Percentiles rank a stretch among this genome's conserved stretches.
These are phyloP conservation scores for Microplitis deprimator DNA, from an alignment of 2,888 invertebrate genomes.

Conservation along the genomic window DNA sequence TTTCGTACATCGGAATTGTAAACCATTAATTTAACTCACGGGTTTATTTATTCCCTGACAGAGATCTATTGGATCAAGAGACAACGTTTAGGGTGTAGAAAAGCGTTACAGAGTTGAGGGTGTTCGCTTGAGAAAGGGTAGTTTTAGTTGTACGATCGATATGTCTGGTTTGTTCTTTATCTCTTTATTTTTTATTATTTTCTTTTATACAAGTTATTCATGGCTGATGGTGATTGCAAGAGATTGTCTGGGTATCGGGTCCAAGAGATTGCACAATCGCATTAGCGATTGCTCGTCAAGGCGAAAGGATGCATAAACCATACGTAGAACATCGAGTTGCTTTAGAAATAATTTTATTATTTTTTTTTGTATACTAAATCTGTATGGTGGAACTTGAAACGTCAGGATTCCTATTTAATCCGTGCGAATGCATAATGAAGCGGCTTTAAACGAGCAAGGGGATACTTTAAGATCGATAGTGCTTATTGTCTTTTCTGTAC, in stretches of 20 bases:
- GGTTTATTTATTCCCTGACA: constrained; percentile 29
- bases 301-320: constrained; percentile 29
- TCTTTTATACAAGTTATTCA: not conserved
- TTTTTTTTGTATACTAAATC: constrained; percentile 8
- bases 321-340: constrained; percentile 19
- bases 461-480: constrained; percentile 26
- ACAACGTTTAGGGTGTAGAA: constrained; percentile 40
- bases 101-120: constrained; percentile 33
- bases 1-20: not conserved
- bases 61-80: constrained; percentile 45
- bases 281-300: constrained; percentile 38
- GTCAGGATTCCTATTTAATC: constrained; percentile 36
- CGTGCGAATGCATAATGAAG: constrained; percentile 38
- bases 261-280: constrained; percentile 39
- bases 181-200: constrained; percentile 32
- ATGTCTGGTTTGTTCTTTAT: constrained; percentile 43
- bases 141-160: constrained; percentile 47
- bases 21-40: not conserved
- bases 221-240: constrained; percentile 20
- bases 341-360: not conserved
- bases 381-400: constrained; percentile 16
- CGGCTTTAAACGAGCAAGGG: constrained; percentile 24
- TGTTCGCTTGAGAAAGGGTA: constrained; percentile 39
- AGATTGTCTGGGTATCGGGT: constrained; percentile 30
- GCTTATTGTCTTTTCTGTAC: constrained; percentile 6